Conservation (phyloP, 1,140 invertebrate genomes). For the Zaprionus ghesquierei region DNA sequence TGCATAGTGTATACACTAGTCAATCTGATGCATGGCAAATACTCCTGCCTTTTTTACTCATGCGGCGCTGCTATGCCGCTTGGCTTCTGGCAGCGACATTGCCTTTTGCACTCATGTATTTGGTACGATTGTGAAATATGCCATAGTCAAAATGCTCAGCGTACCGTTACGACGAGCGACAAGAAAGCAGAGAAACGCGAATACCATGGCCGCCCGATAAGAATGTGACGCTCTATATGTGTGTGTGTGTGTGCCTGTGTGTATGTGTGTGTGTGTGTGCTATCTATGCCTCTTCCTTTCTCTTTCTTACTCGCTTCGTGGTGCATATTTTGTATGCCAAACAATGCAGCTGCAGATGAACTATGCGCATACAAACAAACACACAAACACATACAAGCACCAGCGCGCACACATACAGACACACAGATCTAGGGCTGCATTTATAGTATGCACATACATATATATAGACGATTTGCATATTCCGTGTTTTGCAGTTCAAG, state of each 20-base stretch:
- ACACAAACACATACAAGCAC: conserved; percentile 22
- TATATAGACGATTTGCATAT: conserved; percentile 21
- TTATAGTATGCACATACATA: not conserved
- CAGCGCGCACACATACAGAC: not conserved
- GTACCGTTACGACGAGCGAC: conserved; percentile 45
- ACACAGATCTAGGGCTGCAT: conserved; percentile 9
- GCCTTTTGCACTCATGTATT: conserved; percentile 45
- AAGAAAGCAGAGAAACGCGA: conserved; percentile 58
- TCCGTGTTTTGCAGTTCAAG: conserved; percentile 47
- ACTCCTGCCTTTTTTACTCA: not conserved
- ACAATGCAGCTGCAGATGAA: conserved; percentile 66
- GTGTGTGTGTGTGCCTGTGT: conserved; percentile 7
- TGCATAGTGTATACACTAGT: not conserved
- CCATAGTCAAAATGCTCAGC: conserved; percentile 62
- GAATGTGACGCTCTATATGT: conserved; percentile 18
- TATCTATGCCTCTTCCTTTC: not conserved
- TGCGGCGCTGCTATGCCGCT: not conserved
- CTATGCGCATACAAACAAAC: conserved; percentile 30
- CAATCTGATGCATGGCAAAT: not conserved
- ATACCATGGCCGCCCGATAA: conserved; percentile 58
- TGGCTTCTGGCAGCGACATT: conserved; percentile 32
- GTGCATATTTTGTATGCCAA: conserved; percentile 49
- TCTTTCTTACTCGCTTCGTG: not conserved
- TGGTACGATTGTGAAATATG: conserved; percentile 51
- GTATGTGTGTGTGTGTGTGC: conserved; percentile 4